Conservation (phyloP, 2,888 invertebrate genomes). For the Eilema griseolum region DNA sequence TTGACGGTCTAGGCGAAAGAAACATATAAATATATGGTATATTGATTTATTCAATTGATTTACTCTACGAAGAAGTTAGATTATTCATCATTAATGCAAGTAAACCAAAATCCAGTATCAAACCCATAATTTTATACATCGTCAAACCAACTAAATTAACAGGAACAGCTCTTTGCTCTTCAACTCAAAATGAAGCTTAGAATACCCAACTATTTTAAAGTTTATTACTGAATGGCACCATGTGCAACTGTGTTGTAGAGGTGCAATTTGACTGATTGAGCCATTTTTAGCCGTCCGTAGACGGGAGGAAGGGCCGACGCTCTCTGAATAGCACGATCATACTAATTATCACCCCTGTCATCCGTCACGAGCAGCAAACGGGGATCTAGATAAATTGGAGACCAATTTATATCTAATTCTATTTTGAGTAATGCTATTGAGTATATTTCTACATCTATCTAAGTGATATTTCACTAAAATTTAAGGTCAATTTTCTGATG, state of each 20-base stretch:
- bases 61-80: not conserved
- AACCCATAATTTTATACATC: not conserved
- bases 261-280: constrained; percentile 81
- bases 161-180: not conserved
- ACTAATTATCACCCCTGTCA: constrained; percentile 82
- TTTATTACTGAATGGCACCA: constrained; percentile 59
- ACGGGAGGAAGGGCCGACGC: constrained; percentile 64
- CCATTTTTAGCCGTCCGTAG: constrained; percentile 77
- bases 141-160: not conserved
- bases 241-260: constrained; percentile 54
- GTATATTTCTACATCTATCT: not conserved
- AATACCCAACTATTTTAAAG: constrained; percentile 45
- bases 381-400: constrained; percentile 68
- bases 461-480: not conserved
- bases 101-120: not conserved
- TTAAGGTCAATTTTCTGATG: not conserved
- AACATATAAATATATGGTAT: too few relatives aligned
- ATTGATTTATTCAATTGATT: too few relatives aligned
- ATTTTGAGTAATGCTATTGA: constrained; percentile 33
- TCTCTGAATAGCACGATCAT: constrained; percentile 79
- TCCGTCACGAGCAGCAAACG: constrained; percentile 53
- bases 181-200: constrained; percentile 7
- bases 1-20: too few relatives aligned
- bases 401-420: constrained; percentile 71
- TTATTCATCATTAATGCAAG: not conserved